Evolutionary conservation across 2,888 invertebrate species (phyloP).

Genomic region (Oligia fasciuncula): DNA sequence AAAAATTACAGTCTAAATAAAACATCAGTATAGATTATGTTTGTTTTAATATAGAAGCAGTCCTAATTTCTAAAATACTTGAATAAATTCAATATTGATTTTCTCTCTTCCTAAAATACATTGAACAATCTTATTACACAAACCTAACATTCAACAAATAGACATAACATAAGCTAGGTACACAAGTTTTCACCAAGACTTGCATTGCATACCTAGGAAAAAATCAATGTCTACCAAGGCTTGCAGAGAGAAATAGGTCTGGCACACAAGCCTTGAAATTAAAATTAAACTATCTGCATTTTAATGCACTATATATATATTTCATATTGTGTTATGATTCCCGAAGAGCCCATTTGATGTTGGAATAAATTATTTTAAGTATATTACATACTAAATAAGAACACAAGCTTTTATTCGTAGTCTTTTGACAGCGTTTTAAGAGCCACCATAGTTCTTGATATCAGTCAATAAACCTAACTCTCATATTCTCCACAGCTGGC

Average conservation of each 20-base stretch:
- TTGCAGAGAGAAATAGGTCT: slow-evolving; percentile 2
- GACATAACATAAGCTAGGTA: background rate
- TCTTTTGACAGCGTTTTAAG: background rate
- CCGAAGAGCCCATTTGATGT: background rate
- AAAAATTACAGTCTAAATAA: slow-evolving; percentile 21
- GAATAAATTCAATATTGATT: slow-evolving; percentile 4
- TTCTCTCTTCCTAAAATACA: background rate
- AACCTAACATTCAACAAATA: background rate
- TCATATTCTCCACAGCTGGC: slow-evolving; percentile 79
- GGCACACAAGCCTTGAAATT: slow-evolving; percentile 6
- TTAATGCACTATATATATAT: background rate
- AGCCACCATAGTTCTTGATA: background rate
- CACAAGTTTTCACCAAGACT: background rate
- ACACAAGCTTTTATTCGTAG: background rate
- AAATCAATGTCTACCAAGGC: background rate
- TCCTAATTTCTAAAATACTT: background rate
- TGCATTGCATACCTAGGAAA: too few relatives aligned
- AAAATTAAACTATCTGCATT: slow-evolving; percentile 12
- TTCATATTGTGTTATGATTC: background rate
- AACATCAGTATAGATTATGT: background rate
- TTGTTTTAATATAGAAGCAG: slow-evolving; percentile 21
- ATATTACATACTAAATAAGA: background rate
- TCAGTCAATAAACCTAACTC: slow-evolving; percentile 58
- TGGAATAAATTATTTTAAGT: slow-evolving; percentile 20
- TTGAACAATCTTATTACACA: background rate